These are phyloP conservation scores for Aethina tumida DNA, from an alignment of 1,140 invertebrate genomes.

Conservation along the genomic window DNA sequence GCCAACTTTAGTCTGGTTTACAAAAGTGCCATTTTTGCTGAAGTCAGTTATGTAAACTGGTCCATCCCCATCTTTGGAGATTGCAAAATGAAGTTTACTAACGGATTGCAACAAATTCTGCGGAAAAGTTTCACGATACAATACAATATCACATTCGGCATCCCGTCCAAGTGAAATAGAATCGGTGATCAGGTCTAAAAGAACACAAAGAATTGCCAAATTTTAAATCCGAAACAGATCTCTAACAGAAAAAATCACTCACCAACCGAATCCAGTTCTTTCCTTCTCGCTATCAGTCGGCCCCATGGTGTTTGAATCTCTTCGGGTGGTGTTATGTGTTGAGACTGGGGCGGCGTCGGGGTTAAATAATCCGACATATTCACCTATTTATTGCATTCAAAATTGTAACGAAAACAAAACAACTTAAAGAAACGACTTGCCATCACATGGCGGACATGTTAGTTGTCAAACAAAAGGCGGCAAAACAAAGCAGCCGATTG, in stretches of 20 bases:
- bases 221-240: not conserved
- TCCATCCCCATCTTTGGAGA: conserved; percentile 30
- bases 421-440: not conserved
- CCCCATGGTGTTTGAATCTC: conserved; percentile 12
- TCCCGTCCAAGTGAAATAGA: conserved; percentile 40
- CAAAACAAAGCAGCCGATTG: not conserved
- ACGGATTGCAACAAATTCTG: conserved; percentile 37
- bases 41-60: conserved; percentile 25
- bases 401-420: not conserved
- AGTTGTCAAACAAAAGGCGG: not conserved
- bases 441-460: not conserved
- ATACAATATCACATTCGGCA: conserved; percentile 32
- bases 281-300: conserved; percentile 5
- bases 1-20: conserved; percentile 25
- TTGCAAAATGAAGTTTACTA: conserved; percentile 42
- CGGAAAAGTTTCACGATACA: conserved; percentile 36
- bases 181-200: conserved; percentile 36
- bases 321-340: conserved; percentile 1
- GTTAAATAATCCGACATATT: conserved; percentile 11
- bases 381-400: conserved; percentile 3
- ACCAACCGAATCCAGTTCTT: conserved; percentile 10
- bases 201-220: conserved; percentile 1
- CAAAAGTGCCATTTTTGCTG: conserved; percentile 33
- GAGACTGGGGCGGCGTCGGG: not conserved
- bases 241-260: conserved; percentile 3